Percentiles rank a stretch among this genome's conserved stretches.
Conservation (phyloP, 2,888 invertebrate genomes). For the Chrysolina haemoptera region DNA sequence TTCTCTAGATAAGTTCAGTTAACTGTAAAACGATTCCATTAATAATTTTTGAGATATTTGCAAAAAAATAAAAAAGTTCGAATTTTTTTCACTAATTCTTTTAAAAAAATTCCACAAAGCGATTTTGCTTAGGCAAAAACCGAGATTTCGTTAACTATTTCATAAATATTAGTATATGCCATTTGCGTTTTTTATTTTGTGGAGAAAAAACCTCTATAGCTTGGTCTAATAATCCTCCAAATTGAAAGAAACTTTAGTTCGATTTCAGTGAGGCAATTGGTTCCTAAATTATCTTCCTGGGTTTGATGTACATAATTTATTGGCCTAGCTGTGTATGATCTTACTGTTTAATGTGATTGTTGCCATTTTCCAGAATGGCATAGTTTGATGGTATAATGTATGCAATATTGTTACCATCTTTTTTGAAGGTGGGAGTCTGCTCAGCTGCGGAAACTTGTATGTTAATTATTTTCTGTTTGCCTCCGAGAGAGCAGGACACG, state of each 20-base stretch:
- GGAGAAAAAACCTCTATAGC: too few relatives aligned
- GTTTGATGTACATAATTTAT: not conserved
- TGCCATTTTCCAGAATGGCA: conserved; percentile 70
- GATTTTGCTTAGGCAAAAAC: too few relatives aligned
- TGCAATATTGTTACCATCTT: conserved; percentile 72
- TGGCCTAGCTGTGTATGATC: not conserved
- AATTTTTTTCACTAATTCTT: too few relatives aligned
- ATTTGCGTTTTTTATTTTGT: too few relatives aligned
- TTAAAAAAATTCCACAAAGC: too few relatives aligned
- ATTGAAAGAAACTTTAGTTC: not conserved
- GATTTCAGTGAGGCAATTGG: not conserved
- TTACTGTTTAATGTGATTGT: conserved; percentile 61
- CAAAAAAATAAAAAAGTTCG: too few relatives aligned
- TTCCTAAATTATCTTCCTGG: not conserved
- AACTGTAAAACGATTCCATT: too few relatives aligned
- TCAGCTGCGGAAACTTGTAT: conserved; percentile 75
- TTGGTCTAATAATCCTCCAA: too few relatives aligned
- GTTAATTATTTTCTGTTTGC: conserved; percentile 78
- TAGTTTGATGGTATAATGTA: conserved; percentile 72
- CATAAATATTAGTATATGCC: too few relatives aligned
- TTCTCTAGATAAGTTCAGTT: too few relatives aligned
- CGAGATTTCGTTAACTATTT: too few relatives aligned
- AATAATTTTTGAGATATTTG: too few relatives aligned
- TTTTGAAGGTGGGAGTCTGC: conserved; percentile 71
- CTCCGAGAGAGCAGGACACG: conserved; percentile 88